Conservation (phyloP, 2,113 vertebrate genomes). For the Apodemus sylvaticus region DNA sequence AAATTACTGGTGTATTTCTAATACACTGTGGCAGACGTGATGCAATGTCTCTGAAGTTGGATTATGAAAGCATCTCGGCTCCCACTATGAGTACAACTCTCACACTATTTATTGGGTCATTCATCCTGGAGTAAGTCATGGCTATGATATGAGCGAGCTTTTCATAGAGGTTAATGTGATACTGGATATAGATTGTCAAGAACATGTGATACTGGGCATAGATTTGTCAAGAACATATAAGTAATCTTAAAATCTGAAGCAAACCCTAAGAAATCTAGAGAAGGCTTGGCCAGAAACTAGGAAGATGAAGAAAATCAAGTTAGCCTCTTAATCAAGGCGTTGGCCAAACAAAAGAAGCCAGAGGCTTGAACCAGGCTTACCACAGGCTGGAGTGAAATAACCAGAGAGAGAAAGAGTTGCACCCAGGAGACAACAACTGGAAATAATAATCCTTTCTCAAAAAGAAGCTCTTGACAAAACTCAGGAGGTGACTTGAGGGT, state of each 20-base stretch:
- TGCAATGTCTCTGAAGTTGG: not conserved
- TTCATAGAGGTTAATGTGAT: not conserved
- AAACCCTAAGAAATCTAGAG: not conserved
- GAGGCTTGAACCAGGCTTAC: not conserved
- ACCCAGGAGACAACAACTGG: not conserved
- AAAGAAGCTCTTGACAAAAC: not conserved
- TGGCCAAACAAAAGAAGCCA: not conserved
- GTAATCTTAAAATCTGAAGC: not conserved
- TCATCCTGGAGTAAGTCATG: not conserved
- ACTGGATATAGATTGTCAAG: not conserved
- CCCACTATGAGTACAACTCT: not conserved
- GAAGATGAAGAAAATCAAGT: slow-evolving; percentile 1
- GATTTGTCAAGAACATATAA: not conserved
- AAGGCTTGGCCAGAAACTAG: not conserved
- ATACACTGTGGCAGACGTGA: not conserved
- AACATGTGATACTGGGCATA: not conserved
- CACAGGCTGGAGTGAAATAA: not conserved
- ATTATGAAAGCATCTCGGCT: not conserved
- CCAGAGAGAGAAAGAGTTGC: not conserved
- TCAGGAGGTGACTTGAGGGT: not conserved
- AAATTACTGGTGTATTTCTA: not conserved
- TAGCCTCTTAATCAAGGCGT: not conserved
- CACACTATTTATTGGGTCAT: not conserved
- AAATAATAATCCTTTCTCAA: slow-evolving; percentile 15
- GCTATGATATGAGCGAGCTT: not conserved